Evolutionary conservation across 2,888 invertebrate genomes (phyloP).

Genomic region (Lepeophtheirus nordmannii): DNA sequence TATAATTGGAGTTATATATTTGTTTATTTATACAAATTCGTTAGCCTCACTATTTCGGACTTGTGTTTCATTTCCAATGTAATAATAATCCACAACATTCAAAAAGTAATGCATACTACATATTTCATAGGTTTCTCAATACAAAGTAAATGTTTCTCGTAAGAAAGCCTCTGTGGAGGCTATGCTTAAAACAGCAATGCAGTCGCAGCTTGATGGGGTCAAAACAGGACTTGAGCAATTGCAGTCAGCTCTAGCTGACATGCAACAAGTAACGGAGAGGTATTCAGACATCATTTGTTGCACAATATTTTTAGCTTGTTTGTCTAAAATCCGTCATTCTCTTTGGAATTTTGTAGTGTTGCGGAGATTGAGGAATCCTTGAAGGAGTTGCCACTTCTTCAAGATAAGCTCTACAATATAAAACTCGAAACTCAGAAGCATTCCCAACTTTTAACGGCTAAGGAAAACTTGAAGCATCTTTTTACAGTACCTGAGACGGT

Average conservation of each 20-base stretch:
- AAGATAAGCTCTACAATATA: conserved; percentile 62
- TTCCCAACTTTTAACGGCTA: conserved; percentile 92
- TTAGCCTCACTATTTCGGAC: not conserved
- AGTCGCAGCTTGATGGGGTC: conserved; percentile 92
- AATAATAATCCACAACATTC: too few relatives aligned
- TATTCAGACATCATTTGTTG: conserved; percentile 35
- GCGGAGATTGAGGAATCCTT: conserved; percentile 59
- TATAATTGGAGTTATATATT: not conserved
- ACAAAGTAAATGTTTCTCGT: conserved; percentile 11
- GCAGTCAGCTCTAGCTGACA: conserved; percentile 66
- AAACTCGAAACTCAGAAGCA: conserved; percentile 83
- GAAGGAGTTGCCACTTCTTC: conserved; percentile 57
- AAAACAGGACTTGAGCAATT: conserved; percentile 79
- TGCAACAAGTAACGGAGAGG: conserved; percentile 49
- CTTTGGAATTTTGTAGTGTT: conserved; percentile 26
- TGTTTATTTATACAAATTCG: not conserved
- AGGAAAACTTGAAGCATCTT: conserved; percentile 89
- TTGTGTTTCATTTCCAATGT: not conserved
- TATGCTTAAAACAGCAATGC: conserved; percentile 92
- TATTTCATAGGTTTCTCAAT: conserved; percentile 11
- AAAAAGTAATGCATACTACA: not conserved
- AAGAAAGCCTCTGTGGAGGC: conserved; percentile 58
- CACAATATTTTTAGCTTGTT: not conserved
- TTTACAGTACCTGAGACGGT: conserved; percentile 54
- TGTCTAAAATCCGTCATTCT: not conserved